Conservation (phyloP, 2,113 vertebrate genomes). For the Clinocottus analis region DNA sequence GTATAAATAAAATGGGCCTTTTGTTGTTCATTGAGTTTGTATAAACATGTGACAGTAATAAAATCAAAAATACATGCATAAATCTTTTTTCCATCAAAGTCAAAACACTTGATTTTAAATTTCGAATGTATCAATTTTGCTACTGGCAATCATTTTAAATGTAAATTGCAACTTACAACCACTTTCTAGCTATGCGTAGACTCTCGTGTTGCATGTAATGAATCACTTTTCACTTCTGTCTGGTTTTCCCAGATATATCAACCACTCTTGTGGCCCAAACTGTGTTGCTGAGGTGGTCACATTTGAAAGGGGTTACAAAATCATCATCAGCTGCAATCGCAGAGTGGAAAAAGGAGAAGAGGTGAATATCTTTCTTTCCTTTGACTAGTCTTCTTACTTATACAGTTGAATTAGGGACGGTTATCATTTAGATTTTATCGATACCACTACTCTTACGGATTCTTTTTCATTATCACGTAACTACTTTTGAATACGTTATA, state of each 20-base stretch:
- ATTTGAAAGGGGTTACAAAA: constrained; percentile 97
- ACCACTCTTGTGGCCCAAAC: constrained; percentile 96
- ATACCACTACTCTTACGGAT: background rate
- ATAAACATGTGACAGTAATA: background rate
- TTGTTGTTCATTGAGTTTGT: background rate
- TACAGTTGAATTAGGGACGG: background rate
- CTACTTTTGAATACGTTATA: background rate
- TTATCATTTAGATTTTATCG: background rate
- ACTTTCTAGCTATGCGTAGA: background rate
- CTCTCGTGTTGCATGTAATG: background rate
- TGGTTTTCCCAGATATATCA: constrained; percentile 88
- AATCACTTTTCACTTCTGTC: background rate
- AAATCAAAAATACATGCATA: no score
- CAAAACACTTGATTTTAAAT: background rate
- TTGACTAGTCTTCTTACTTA: background rate
- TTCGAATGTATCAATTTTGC: background rate
- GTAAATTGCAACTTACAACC: background rate
- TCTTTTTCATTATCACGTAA: background rate
- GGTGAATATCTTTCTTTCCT: constrained; percentile 76
- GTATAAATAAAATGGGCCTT: background rate
- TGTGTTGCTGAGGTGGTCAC: constrained; percentile 98
- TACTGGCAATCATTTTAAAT: background rate
- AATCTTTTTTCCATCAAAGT: background rate
- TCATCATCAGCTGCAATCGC: constrained; percentile 95
- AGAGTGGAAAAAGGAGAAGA: constrained; percentile 97